Evolutionary conservation across 1,140 invertebrate species (phyloP).

Genomic region (Paraescarpia echinospica): DNA sequence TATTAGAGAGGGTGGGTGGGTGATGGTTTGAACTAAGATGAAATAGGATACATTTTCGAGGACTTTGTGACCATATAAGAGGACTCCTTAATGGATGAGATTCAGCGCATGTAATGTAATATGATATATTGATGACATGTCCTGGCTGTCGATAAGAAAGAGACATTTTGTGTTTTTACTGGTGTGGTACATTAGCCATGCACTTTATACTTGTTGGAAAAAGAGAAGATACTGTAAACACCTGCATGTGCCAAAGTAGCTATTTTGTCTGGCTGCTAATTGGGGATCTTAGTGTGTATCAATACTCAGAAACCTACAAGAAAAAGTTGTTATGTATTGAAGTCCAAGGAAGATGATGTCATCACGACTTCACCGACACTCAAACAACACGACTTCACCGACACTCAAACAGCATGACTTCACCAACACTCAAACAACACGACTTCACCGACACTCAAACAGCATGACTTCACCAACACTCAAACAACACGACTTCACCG

Average conservation of each 20-base stretch:
- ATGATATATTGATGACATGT: neutral
- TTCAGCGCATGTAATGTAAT: neutral
- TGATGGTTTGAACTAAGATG: too few species aligned
- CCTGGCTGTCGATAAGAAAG: neutral
- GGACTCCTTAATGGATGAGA: too few species aligned
- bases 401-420: too few species aligned
- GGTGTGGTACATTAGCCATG: neutral
- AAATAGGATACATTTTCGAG: too few species aligned
- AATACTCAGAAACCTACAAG: neutral
- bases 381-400: too few species aligned
- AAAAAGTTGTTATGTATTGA: neutral
- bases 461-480: too few species aligned
- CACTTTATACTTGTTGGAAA: neutral
- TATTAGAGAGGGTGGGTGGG: too few species aligned
- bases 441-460: too few species aligned
- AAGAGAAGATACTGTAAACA: neutral
- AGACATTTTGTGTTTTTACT: neutral
- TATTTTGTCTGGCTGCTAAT: neutral
- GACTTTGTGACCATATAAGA: too few species aligned
- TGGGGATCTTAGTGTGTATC: neutral
- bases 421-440: too few species aligned
- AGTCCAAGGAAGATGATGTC: neutral
- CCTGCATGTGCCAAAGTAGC: neutral
- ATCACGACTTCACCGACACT: too few species aligned
- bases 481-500: too few species aligned